Base-by-base conservation (phyloP, 2,797 vertebrate species). In the Pristis pectinata region DNA sequence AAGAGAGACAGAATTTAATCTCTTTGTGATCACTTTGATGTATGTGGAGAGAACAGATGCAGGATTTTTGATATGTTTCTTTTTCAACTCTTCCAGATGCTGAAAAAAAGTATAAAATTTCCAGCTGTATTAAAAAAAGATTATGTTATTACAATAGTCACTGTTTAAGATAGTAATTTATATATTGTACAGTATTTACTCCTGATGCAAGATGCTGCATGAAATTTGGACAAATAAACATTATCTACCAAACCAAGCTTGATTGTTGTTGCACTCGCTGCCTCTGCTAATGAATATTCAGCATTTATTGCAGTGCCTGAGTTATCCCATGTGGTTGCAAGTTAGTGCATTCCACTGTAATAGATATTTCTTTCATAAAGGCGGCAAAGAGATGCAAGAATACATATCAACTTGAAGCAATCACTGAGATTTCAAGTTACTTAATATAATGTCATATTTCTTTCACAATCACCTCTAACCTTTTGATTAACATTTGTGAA, bases 391-490 rank as follows among this genome's bases (percentile, higher is more conserved):
- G 34, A 79, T n/a, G n/a, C n/a, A 77, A 37, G n/a, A 15, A 30
- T 6, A 85, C 82, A 85, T 2, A 37, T 22, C 79, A 82, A 22
- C 37, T 49, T 82, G 79, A 41, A 44, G 0, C 49, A 82, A 82
- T 82, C 9, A 24, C 30, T 85, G 49, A 85, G 53, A 53, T 85
- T 85, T 53, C 49, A 53, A 49, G 44, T 85, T 85, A 82, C 24
- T 30, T 56, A 79, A 13, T 37, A 37, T n/a, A 79, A 79, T 13
- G n/a, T 4, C 5, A 15, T n/a, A 41, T 79, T 79, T 79, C 76
- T 37, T 79, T 79, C 76, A 79, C n/a, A 79, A 77, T 79, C 76
- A 79, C 76, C 76, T 79, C n/a, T 79, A 37, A 79, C n/a, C n/a
- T n/a, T 79, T 37, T 79, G 76, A 34, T 77, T n/a, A 77, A 77